Evolutionary conservation across 53 echinoderm and acorn worm genomes (phyloP).

Genomic region (Arbacia lixula): DNA sequence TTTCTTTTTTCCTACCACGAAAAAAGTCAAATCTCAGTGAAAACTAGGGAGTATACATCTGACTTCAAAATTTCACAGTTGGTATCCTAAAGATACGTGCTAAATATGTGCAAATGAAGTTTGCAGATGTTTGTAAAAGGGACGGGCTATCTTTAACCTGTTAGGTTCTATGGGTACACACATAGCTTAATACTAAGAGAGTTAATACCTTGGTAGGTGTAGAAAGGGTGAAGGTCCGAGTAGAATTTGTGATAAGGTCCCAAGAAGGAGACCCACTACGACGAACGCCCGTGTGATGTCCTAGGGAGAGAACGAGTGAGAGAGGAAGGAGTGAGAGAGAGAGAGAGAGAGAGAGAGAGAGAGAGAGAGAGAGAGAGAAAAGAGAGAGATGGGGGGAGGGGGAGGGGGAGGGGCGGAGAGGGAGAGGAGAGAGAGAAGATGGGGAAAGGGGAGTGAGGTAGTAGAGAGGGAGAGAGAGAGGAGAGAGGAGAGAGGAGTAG

Average conservation of each 20-base stretch:
- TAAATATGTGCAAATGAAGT: no score
- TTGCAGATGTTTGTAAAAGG: no score
- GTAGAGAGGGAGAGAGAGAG: not conserved
- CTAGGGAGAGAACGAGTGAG: not conserved
- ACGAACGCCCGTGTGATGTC: not conserved
- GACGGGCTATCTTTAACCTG: no score
- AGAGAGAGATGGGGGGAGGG: not conserved
- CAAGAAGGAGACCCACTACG: constrained; percentile 24
- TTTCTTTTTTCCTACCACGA: no score
- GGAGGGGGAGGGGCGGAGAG: not conserved
- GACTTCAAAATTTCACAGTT: no score
- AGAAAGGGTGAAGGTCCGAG: constrained; percentile 45
- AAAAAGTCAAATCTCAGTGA: no score
- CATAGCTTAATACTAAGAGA: no score
- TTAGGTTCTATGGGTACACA: no score
- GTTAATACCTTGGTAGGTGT: constrained; percentile 42
- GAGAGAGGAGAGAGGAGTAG: not conserved
- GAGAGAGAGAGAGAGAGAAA: not conserved
- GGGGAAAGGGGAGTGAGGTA: not conserved
- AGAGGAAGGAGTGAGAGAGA: not conserved
- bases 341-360: not conserved
- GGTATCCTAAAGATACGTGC: no score
- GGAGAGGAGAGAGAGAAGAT: not conserved
- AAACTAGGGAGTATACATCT: no score
- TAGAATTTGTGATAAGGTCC: constrained; percentile 13